Percentiles rank a stretch among this genome's conserved stretches.
phyloP scores from a whole-genome alignment of 2,797 vertebrate species.

The Fundulus diaphanus region DNA sequence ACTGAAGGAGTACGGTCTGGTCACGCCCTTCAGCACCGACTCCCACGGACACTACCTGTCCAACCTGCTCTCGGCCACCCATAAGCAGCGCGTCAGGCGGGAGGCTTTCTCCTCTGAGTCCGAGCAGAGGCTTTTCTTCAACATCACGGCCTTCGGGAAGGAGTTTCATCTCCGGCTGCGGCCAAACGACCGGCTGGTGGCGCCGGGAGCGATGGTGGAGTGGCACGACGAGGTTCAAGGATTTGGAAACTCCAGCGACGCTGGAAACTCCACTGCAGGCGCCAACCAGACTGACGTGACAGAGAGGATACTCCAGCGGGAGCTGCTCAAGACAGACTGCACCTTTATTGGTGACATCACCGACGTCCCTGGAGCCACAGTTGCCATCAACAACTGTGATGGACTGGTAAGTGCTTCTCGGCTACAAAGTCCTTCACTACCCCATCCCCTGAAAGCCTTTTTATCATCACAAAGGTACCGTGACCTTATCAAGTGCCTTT shows the following conservation, averaged over 20 bases:
- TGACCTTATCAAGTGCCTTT: slow-evolving; percentile 63
- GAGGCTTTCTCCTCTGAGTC: slow-evolving; percentile 66
- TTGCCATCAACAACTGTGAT: slow-evolving; percentile 98
- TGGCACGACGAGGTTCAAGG: slow-evolving; percentile 85
- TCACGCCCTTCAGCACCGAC: slow-evolving; percentile 91
- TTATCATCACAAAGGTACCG: slow-evolving; percentile 43
- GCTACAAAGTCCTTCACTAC: slow-evolving; percentile 26
- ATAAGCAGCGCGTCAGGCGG: slow-evolving; percentile 87
- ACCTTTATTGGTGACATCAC: slow-evolving; percentile 95
- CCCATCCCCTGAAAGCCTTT: slow-evolving; percentile 2
- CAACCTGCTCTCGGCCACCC: slow-evolving; percentile 87
- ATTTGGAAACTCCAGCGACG: slow-evolving; percentile 56
- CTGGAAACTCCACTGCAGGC: slow-evolving; percentile 26
- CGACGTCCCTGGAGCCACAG: slow-evolving; percentile 89
- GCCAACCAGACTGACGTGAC: slow-evolving; percentile 48
- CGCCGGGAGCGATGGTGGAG: slow-evolving; percentile 89
- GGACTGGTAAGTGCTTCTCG: slow-evolving; percentile 90
- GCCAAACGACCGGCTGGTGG: slow-evolving; percentile 87
- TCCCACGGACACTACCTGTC: slow-evolving; percentile 91
- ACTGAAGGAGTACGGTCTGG: slow-evolving; percentile 87
- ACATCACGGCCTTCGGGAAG: slow-evolving; percentile 91
- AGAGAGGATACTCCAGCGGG: slow-evolving; percentile 82
- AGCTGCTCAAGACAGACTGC: slow-evolving; percentile 91
- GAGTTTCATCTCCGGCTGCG: slow-evolving; percentile 93
- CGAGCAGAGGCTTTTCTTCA: slow-evolving; percentile 87